A percentile compares a stretch with the other conserved stretches of the same genome.
These are phyloP conservation scores for Tenthredo amoena DNA, from an alignment of 2,888 invertebrate species.

Conservation along the genomic window DNA sequence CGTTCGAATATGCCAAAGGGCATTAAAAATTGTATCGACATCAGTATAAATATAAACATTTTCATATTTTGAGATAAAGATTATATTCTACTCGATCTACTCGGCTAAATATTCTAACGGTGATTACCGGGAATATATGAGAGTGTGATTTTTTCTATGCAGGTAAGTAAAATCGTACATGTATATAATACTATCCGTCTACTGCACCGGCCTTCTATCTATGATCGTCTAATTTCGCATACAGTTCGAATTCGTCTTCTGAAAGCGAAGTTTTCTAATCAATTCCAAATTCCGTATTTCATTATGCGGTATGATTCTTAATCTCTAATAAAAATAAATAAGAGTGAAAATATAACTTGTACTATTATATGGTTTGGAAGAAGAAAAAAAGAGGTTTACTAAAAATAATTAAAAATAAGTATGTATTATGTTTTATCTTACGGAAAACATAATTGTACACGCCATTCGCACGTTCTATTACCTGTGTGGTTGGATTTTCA, in stretches of 20 bases:
- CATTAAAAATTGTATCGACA: conserved; percentile 43
- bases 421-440: not conserved
- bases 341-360: conserved; percentile 28
- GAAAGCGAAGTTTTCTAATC: conserved; percentile 35
- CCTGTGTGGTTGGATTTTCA: not conserved
- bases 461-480: not conserved
- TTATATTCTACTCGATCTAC: conserved; percentile 25
- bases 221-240: not conserved
- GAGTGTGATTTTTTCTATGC: conserved; percentile 23
- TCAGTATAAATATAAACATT: conserved; percentile 51
- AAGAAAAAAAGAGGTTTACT: not conserved
- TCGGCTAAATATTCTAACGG: conserved; percentile 36
- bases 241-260: conserved; percentile 5
- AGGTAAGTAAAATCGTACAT: not conserved
- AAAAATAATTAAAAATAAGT: conserved; percentile 20
- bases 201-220: conserved; percentile 42
- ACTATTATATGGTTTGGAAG: not conserved
- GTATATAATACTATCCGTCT: conserved; percentile 17
- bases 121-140: conserved; percentile 27
- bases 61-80: conserved; percentile 30
- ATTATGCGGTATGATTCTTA: conserved; percentile 20
- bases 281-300: conserved; percentile 43
- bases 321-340: conserved; percentile 40
- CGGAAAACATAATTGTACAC: conserved; percentile 19
- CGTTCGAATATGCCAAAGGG: conserved; percentile 28